phyloP scores from a whole-genome alignment of 2,888 invertebrate genomes.

The Myopa testacea region DNA sequence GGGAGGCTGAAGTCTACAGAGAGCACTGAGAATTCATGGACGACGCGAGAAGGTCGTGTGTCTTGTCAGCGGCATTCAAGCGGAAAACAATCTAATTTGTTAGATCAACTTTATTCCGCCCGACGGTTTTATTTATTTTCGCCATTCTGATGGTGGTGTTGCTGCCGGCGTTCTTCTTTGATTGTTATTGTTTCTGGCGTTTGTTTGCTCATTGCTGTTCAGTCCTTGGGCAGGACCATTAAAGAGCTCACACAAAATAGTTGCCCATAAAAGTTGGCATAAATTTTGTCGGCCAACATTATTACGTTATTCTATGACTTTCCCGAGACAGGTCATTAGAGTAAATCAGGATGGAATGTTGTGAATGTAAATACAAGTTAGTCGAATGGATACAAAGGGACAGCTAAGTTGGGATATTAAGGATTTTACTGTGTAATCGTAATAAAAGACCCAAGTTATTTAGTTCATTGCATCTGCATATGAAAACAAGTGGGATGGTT shows the following conservation, averaged over 20 bases:
- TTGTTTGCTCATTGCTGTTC: constrained; percentile 12
- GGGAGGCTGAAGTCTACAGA: no score
- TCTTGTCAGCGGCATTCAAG: constrained; percentile 55
- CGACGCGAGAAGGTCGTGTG: no score
- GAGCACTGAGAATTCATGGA: no score
- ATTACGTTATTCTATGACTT: background rate
- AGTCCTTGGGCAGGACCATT: constrained; percentile 9
- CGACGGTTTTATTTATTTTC: background rate
- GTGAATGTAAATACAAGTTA: background rate
- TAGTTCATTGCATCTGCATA: no score
- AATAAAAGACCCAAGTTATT: no score
- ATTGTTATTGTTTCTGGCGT: constrained; percentile 32
- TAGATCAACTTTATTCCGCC: constrained; percentile 52
- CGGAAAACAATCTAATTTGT: constrained; percentile 68
- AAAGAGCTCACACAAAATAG: no score
- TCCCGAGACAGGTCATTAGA: constrained; percentile 5
- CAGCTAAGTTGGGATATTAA: background rate
- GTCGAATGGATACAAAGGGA: background rate
- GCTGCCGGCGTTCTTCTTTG: constrained; percentile 42
- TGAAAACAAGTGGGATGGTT: no score
- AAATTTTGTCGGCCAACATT: constrained; percentile 17
- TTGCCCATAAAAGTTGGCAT: constrained; percentile 29
- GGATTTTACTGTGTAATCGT: no score
- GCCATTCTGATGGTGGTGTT: constrained; percentile 42
- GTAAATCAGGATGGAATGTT: constrained; percentile 1